phyloP scores from a whole-genome alignment of 2,888 invertebrate genomes.

The Limnephilus lunatus region DNA sequence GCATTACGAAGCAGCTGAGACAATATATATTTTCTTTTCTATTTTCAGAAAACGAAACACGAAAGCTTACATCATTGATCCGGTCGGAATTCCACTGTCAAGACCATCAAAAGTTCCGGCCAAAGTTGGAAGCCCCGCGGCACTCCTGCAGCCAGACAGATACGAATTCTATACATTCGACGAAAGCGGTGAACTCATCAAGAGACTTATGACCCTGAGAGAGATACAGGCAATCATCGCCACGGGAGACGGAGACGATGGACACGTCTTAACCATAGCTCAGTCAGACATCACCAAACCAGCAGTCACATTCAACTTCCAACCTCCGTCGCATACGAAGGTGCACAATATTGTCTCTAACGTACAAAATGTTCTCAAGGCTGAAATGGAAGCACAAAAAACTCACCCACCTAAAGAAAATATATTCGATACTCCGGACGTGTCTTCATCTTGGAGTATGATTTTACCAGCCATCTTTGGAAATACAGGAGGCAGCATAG shows the following conservation, averaged over 20 bases:
- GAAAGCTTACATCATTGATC: conserved; percentile 62
- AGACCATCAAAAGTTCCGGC: conserved; percentile 77
- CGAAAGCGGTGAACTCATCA: conserved; percentile 88
- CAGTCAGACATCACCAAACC: conserved; percentile 73
- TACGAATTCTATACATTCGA: conserved; percentile 93
- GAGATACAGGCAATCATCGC: conserved; percentile 92
- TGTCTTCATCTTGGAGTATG: conserved; percentile 87
- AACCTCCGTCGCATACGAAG: conserved; percentile 80
- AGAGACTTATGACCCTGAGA: conserved; percentile 88
- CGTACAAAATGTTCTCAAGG: conserved; percentile 89
- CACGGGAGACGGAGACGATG: conserved; percentile 85
- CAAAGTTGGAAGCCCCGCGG: conserved; percentile 87
- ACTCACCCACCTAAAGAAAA: conserved; percentile 73
- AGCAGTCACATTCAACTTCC: conserved; percentile 74
- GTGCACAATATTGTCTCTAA: conserved; percentile 89
- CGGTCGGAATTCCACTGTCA: conserved; percentile 61
- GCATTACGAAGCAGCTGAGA: no score
- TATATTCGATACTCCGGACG: conserved; percentile 84
- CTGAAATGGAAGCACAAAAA: conserved; percentile 83
- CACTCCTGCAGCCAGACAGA: conserved; percentile 87
- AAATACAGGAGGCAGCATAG: conserved; percentile 81
- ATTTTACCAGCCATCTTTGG: conserved; percentile 89
- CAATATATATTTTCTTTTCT: background rate
- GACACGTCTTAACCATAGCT: conserved; percentile 75
- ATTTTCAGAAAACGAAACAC: conserved; percentile 61